A percentile compares a stretch with the other conserved stretches of the same genome.
These are phyloP conservation scores for Antheraea yamamai DNA, from an alignment of 2,888 invertebrate genomes.

Conservation along the genomic window DNA sequence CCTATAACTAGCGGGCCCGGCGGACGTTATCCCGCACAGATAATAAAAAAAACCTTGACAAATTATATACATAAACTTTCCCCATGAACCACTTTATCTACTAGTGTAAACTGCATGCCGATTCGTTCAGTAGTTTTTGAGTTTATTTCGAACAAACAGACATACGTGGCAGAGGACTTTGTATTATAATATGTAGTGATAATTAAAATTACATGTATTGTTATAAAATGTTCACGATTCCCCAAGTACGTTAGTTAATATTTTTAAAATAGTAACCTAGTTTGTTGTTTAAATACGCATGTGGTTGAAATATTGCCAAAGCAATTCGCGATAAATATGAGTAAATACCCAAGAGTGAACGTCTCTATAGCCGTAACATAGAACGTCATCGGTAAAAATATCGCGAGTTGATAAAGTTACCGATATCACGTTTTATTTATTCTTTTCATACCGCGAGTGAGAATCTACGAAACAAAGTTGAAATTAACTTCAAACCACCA, in stretches of 20 bases:
- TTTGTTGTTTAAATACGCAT: background rate
- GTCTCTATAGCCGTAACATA: background rate
- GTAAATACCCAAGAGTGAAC: background rate
- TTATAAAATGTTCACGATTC: background rate
- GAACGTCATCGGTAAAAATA: background rate
- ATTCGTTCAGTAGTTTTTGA: too few relatives aligned
- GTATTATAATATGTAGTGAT: too few relatives aligned
- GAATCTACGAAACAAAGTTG: background rate
- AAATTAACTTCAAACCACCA: background rate
- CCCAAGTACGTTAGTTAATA: background rate
- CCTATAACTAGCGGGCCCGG: too few relatives aligned
- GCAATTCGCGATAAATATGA: background rate
- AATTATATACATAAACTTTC: too few relatives aligned
- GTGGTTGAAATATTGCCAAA: background rate
- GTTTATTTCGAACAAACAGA: too few relatives aligned
- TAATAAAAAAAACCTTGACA: too few relatives aligned
- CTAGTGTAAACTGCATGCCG: too few relatives aligned
- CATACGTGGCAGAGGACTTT: too few relatives aligned
- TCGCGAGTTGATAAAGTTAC: background rate
- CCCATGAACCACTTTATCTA: too few relatives aligned
- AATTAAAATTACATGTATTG: background rate
- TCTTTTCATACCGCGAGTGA: background rate
- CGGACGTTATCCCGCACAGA: too few relatives aligned
- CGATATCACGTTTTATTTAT: background rate
- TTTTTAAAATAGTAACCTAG: background rate